Evolutionary conservation across 2,888 invertebrate genomes (phyloP).

Genomic region (Aspidiotus destructor): DNA sequence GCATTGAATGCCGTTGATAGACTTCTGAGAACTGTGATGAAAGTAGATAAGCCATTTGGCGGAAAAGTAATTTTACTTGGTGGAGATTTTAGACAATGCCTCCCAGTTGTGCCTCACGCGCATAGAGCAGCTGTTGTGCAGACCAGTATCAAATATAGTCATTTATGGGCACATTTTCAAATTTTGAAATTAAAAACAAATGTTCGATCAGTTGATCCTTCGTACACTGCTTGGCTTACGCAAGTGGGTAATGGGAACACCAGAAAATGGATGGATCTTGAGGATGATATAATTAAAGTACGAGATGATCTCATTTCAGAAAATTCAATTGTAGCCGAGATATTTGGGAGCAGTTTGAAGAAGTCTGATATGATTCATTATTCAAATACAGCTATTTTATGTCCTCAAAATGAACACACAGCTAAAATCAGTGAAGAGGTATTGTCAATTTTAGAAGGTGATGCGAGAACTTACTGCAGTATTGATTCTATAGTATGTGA

Average conservation of each 20-base stretch:
- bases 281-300: not conserved
- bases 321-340: not conserved
- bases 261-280: not conserved
- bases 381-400: constrained; percentile 3
- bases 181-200: not conserved
- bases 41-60: not conserved
- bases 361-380: not conserved
- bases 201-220: not conserved
- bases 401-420: not conserved
- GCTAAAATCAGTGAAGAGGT: not conserved
- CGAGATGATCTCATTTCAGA: not conserved
- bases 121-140: not conserved
- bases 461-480: not conserved
- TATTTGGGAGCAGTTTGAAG: not conserved
- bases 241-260: not conserved
- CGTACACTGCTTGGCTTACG: not conserved
- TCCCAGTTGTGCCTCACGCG: constrained; percentile 5
- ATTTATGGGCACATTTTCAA: not conserved
- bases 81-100: constrained; percentile 3
- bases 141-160: not conserved
- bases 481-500: not conserved
- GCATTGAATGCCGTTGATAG: not conserved
- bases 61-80: constrained; percentile 10
- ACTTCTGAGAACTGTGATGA: not conserved
- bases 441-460: not conserved